These are phyloP conservation scores for Latrodectus hesperus DNA, from an alignment of 2,888 invertebrate species.

Conservation along the genomic window DNA sequence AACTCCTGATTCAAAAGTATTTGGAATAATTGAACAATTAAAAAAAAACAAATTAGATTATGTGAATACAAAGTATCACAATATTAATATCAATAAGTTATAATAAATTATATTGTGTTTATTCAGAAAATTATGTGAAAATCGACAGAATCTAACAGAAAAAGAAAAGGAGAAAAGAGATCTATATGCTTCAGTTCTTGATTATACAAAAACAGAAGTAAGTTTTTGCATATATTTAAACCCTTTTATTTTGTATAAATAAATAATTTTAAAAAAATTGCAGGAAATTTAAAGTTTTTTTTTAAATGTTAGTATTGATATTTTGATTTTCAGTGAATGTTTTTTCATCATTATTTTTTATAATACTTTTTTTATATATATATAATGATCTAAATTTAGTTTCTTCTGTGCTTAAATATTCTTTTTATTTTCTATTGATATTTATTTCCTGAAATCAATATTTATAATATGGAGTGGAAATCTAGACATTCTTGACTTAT, in stretches of 20 bases:
- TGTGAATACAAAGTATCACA: no score
- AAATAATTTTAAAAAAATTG: no score
- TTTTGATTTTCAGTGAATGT: background rate
- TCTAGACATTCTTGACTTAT: no score
- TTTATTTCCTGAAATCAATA: no score
- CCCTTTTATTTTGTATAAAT: background rate
- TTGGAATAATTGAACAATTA: no score
- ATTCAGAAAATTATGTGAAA: constrained; percentile 33
- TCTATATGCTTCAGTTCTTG: constrained; percentile 27
- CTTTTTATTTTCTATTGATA: no score
- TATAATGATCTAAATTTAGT: background rate
- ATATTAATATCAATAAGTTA: no score
- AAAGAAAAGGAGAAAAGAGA: constrained; percentile 43
- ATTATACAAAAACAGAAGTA: constrained; percentile 55
- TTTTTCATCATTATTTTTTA: background rate
- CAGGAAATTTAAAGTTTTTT: no score
- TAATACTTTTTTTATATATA: background rate
- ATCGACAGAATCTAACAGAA: constrained; percentile 1
- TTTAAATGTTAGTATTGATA: no score
- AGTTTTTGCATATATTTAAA: background rate
- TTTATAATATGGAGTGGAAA: no score
- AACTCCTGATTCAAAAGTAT: no score
- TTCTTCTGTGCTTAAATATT: background rate
- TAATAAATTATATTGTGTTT: background rate
- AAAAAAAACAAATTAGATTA: no score